A percentile compares a stretch with the other conserved stretches of the same genome.
Evolutionary conservation across 2,888 invertebrate species (phyloP).

Genomic region (Subacronicta megacephala): DNA sequence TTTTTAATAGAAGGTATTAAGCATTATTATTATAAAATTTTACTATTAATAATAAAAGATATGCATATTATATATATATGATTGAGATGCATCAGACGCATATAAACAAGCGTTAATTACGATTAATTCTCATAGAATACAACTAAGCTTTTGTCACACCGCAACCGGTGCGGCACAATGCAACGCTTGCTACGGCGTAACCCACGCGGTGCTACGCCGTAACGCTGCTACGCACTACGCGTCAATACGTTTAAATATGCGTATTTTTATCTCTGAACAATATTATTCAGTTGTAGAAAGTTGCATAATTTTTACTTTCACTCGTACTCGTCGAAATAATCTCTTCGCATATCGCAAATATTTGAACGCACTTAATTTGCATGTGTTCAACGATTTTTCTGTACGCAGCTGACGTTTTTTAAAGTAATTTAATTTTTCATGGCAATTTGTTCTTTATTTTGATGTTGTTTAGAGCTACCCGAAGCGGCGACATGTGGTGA

Average conservation of each 20-base stretch:
- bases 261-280: slow-evolving; percentile 61
- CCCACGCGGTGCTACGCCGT: slow-evolving; percentile 36
- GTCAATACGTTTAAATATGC: slow-evolving; percentile 42
- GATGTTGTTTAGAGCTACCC: slow-evolving; percentile 65
- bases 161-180: not conserved
- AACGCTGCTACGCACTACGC: slow-evolving; percentile 15
- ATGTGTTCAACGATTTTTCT: slow-evolving; percentile 74
- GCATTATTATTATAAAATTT: no score
- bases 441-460: slow-evolving; percentile 72
- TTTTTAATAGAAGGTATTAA: no score
- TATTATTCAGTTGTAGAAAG: slow-evolving; percentile 78
- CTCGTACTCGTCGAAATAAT: slow-evolving; percentile 76
- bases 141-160: slow-evolving; percentile 2
- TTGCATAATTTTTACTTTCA: slow-evolving; percentile 88
- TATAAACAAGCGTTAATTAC: slow-evolving; percentile 23
- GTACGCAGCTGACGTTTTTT: slow-evolving; percentile 67
- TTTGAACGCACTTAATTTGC: slow-evolving; percentile 78
- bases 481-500: slow-evolving; percentile 77
- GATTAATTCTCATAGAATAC: not conserved
- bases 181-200: slow-evolving; percentile 7
- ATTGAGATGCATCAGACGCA: not conserved
- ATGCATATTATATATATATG: no score
- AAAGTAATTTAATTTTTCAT: slow-evolving; percentile 51
- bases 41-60: no score
- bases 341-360: slow-evolving; percentile 76